Base-by-base conservation (phyloP, 2,888 invertebrate species). In the Meteorus cinctellus region DNA sequence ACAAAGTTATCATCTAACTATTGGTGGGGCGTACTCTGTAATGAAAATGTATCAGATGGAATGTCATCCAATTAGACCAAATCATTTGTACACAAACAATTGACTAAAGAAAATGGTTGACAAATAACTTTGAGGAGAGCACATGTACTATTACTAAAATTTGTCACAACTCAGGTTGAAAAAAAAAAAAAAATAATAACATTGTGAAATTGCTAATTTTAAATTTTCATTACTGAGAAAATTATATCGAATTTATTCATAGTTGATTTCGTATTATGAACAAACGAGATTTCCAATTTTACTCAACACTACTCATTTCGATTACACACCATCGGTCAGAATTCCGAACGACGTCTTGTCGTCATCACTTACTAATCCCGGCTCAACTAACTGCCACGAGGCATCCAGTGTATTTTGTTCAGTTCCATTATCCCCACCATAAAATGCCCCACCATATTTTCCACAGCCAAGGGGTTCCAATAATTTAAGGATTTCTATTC, bases 371-470 rank as follows among this genome's bases (percentile, higher is more conserved):
- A 48, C 48, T 48, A 48, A 48, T 55, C 8, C 55, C 19, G 55
- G 55, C n/a, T 55, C 6, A 19, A 55, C 55, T 55, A 55, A 55
- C 55, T 55, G 19, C 19, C 55, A 55, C 19, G 55, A 55, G 55
- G 19, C 55, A 19, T 55, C 24, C 5, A 55, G 19, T 55, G 8
- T 55, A 19, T 55, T 55, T 55, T 55, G 55, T 55, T 19, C 55
- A 19, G n/a, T 19, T 19, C 19, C 55, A 55, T 55, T 55, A 55
- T 55, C 55, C 55, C 55, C 55, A 55, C 55, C 55, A 19, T 55
- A 55, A 19, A 41, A 48, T 48, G 48, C 48, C 48, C 48, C 48
- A 48, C 48, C n/a, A 48, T 48, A n/a, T 48, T 55, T 55, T 19
- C 2, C 55, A 19, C 4, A 55, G 55, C n/a, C 55, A 19, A 24